Evolutionary conservation across 2,797 vertebrate species (phyloP), one percentile per base, ranked within the genome.

Genomic region (Choloepus didactylus): DNA sequence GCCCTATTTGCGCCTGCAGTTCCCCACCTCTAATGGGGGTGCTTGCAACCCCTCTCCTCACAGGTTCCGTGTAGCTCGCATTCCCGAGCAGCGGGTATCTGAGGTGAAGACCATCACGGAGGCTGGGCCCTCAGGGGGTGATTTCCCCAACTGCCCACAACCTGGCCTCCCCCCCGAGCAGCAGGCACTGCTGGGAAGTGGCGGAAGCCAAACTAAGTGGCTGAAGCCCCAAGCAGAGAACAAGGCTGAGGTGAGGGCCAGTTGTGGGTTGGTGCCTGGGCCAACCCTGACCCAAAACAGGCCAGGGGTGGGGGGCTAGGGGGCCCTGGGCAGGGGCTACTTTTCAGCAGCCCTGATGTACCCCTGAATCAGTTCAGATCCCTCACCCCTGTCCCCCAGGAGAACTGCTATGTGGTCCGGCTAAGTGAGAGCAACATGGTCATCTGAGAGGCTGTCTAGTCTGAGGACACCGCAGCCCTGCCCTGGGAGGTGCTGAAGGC

Each of bases 21-120:
- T 25, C 14, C 19, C 23, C 73, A 76, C 29, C 19, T 51, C 44
- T 85, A 18, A 86, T 1, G 1, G 6, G 51, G 12, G 59, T 31
- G 46, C 29, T 6, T 4, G 6, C 4, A 11, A 6, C 5, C 6
- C 51, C 5, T 38, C 80, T 84, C 38, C 62, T 69, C 96, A n/a
- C 97, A 99, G 99, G 98, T 99, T 99, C 97, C 99, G 99, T 12
- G 99, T 99, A 38, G 99, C 99, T 94, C 99, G 99, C 90, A 99
- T 99, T 97, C 99, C 99, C 0, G 99, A 99, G 97, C 98, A 99
- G 87, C 99, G 98, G 91, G 95, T 98, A 1, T 82, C 98, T 25
- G 99, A 99, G 91, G 96, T 96, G 11, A 98, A 97, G 76, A 98
- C 97, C 83, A 95, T 98, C 83, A 98, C 98, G 0, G 98, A 98